phyloP scores from a whole-genome alignment of 1,140 invertebrate genomes.

The Manduca sexta region DNA sequence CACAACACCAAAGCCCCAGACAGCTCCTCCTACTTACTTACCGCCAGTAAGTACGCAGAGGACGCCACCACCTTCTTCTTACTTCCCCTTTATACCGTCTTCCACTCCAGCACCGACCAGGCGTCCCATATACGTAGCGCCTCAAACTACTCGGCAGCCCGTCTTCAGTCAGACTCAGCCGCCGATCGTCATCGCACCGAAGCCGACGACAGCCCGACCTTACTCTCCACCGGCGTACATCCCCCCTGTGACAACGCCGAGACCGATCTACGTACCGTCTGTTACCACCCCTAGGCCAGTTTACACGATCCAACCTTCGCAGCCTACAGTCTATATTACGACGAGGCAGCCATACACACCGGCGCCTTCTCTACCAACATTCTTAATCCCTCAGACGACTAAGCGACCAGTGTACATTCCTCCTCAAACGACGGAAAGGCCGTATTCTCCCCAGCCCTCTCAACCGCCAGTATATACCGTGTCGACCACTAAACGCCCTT shows the following conservation, averaged over 20 bases:
- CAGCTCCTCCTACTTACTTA: not conserved
- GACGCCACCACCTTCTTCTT: too few relatives aligned
- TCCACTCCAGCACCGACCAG: not conserved
- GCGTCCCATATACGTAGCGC: not conserved
- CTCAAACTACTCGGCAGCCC: constrained; percentile 2
- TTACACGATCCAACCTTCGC: constrained; percentile 14
- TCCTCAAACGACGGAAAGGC: constrained; percentile 11
- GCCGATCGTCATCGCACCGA: not conserved
- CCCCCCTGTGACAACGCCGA: not conserved
- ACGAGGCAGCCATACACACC: too few relatives aligned
- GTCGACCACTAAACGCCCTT: constrained; percentile 7
- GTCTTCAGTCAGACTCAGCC: not conserved
- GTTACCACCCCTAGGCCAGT: not conserved
- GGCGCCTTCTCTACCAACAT: not conserved
- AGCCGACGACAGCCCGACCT: too few relatives aligned
- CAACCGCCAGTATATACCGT: constrained; percentile 18
- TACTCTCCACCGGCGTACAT: not conserved
- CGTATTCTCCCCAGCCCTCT: constrained; percentile 13
- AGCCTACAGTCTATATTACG: constrained; percentile 8
- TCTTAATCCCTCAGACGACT: constrained; percentile 15
- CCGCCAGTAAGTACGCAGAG: not conserved
- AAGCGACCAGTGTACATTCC: constrained; percentile 11
- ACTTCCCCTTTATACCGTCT: not conserved
- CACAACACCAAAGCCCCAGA: constrained; percentile 3
- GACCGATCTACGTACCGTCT: constrained; percentile 6